These are phyloP conservation scores for Pemphredon lugubris DNA, from an alignment of 2,888 invertebrate genomes.

Conservation along the genomic window DNA sequence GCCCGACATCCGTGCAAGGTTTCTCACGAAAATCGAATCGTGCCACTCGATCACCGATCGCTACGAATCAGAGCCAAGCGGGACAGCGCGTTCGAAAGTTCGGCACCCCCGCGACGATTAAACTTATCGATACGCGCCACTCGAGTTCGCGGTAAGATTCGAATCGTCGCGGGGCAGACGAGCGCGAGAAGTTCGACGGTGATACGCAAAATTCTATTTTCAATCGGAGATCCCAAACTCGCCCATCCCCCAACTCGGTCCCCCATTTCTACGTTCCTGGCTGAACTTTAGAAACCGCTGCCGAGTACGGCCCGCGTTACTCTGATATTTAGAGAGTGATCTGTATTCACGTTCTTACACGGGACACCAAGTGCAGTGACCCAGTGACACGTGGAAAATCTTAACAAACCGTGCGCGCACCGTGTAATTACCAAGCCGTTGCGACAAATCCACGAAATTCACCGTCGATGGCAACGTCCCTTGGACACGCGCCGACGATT, in stretches of 20 bases:
- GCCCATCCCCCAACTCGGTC: no score
- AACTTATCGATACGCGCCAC: neutral
- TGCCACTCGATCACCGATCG: slow-evolving; percentile 2
- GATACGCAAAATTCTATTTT: neutral
- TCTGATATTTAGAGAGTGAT: slow-evolving; percentile 61
- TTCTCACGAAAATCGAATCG: slow-evolving; percentile 27
- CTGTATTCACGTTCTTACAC: slow-evolving; percentile 53
- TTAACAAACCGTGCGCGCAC: slow-evolving; percentile 20
- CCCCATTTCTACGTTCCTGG: slow-evolving; percentile 29
- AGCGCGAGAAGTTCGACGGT: neutral
- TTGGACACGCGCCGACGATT: slow-evolving; percentile 24
- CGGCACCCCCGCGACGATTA: neutral
- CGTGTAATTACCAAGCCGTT: slow-evolving; percentile 28
- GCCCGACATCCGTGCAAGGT: slow-evolving; percentile 6
- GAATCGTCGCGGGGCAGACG: neutral
- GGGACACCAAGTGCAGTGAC: slow-evolving; percentile 53
- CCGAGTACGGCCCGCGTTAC: slow-evolving; percentile 37
- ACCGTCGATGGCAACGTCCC: no score
- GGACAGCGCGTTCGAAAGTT: neutral
- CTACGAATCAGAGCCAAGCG: neutral
- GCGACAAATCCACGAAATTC: no score
- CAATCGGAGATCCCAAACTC: no score
- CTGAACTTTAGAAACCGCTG: slow-evolving; percentile 34
- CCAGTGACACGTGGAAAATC: slow-evolving; percentile 61
- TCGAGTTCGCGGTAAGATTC: neutral